Evolutionary conservation across 2,888 invertebrate genomes (phyloP).

Genomic region (Tridacna crocea): DNA sequence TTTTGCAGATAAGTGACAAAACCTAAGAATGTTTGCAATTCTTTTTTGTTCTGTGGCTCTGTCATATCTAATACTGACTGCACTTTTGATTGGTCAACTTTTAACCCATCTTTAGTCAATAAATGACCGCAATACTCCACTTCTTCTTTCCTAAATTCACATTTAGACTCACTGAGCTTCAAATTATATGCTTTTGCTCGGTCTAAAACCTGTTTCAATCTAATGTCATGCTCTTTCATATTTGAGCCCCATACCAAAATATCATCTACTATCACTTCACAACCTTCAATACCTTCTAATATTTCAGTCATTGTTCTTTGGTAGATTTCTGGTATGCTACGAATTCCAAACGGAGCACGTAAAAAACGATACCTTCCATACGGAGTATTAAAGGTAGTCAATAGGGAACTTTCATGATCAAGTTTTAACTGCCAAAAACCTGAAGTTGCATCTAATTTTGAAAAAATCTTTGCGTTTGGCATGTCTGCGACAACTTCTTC

Average conservation of each 20-base stretch:
- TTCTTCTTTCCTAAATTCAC: conserved; percentile 24
- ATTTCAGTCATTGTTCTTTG: conserved; percentile 47
- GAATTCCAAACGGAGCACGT: conserved; percentile 52
- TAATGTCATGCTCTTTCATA: conserved; percentile 32
- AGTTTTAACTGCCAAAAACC: conserved; percentile 44
- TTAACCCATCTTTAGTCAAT: conserved; percentile 28
- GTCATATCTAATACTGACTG: conserved; percentile 15
- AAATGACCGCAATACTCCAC: conserved; percentile 29
- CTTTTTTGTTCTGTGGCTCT: conserved; percentile 6
- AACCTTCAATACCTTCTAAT: conserved; percentile 36
- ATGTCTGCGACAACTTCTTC: conserved; percentile 50
- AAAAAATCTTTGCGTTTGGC: conserved; percentile 41
- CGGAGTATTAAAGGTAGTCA: conserved; percentile 45
- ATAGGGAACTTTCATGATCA: conserved; percentile 34
- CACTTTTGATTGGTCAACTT: conserved; percentile 17
- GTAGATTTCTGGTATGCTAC: conserved; percentile 38
- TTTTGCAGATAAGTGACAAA: conserved; percentile 41
- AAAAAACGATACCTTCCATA: conserved; percentile 42
- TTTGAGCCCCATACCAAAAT: conserved; percentile 33
- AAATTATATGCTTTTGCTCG: conserved; percentile 27
- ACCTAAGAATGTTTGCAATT: conserved; percentile 29
- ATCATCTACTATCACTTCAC: conserved; percentile 37
- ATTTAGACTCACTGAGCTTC: conserved; percentile 37
- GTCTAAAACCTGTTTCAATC: conserved; percentile 21
- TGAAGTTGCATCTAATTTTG: conserved; percentile 39